A percentile compares a stretch with the other conserved stretches of the same genome.
Conservation (phyloP, 2,888 invertebrate species). For the Leptinotarsa rubiginosa region DNA sequence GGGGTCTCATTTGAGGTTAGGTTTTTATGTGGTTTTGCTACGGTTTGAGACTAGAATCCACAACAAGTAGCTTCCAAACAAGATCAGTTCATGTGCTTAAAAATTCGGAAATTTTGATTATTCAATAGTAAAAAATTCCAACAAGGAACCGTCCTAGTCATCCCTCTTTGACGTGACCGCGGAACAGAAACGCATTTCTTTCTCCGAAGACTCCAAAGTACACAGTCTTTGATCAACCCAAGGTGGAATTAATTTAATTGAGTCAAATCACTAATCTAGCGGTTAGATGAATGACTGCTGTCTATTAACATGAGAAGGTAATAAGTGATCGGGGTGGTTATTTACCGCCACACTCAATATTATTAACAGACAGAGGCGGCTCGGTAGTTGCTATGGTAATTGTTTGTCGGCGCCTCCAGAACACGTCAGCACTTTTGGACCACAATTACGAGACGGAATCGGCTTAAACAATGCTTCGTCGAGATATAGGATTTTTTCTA, state of each 20-base stretch:
- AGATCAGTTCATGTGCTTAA: too few relatives aligned
- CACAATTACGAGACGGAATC: slow-evolving; percentile 66
- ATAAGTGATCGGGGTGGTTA: slow-evolving; percentile 50
- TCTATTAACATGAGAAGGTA: slow-evolving; percentile 36
- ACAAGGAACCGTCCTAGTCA: neutral
- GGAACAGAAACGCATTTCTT: neutral
- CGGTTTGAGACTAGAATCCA: too few relatives aligned
- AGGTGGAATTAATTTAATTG: slow-evolving; percentile 30
- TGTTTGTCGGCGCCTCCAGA: slow-evolving; percentile 64
- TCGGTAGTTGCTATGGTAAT: slow-evolving; percentile 58
- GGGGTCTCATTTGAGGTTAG: too few relatives aligned
- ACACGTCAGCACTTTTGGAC: slow-evolving; percentile 64
- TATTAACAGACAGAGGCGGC: slow-evolving; percentile 53
- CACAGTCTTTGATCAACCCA: slow-evolving; percentile 11
- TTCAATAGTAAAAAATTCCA: neutral
- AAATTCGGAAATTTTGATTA: neutral
- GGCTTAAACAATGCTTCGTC: slow-evolving; percentile 58
- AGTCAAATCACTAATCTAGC: slow-evolving; percentile 37
- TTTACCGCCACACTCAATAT: slow-evolving; percentile 47
- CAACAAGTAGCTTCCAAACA: too few relatives aligned
- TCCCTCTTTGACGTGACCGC: neutral
- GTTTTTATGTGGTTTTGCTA: too few relatives aligned
- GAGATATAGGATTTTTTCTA: slow-evolving; percentile 36
- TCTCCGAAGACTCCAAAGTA: neutral
- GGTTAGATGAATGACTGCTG: slow-evolving; percentile 26